These are phyloP conservation scores for Lordiphosa collinella DNA, from an alignment of 1,140 invertebrate genomes.

Conservation along the genomic window DNA sequence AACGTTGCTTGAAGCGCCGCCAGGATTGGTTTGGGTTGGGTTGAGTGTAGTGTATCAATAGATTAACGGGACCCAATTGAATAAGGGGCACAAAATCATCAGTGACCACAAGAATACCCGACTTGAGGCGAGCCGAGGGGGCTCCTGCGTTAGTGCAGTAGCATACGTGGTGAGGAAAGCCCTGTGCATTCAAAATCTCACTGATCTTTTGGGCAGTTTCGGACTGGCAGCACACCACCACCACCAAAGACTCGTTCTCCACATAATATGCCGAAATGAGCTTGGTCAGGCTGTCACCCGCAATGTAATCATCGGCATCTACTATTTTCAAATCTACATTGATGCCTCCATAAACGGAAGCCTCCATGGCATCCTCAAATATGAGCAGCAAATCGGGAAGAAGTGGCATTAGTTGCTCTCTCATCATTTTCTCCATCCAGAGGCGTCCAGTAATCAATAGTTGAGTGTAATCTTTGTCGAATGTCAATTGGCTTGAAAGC, in stretches of 20 bases:
- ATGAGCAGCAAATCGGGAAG: conserved; percentile 32
- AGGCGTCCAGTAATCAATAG: conserved; percentile 37
- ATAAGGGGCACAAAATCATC: conserved; percentile 23
- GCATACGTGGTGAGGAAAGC: no score
- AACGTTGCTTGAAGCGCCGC: conserved; percentile 31
- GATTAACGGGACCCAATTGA: not conserved
- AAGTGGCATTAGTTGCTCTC: conserved; percentile 7
- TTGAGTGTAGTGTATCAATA: conserved; percentile 30
- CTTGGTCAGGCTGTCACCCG: not conserved
- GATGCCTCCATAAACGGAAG: conserved; percentile 13
- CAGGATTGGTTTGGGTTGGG: conserved; percentile 11
- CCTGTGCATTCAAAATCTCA: no score
- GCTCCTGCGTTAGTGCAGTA: no score
- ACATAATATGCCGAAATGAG: not conserved
- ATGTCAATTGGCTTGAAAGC: not conserved
- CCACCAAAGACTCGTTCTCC: not conserved
- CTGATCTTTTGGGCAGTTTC: no score
- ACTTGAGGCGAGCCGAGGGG: not conserved
- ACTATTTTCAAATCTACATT: conserved; percentile 8
- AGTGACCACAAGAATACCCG: conserved; percentile 5
- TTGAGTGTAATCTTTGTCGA: conserved; percentile 18
- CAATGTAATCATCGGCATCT: not conserved
- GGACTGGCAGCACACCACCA: not conserved
- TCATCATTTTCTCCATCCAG: conserved; percentile 32
- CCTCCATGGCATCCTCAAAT: conserved; percentile 59